Evolutionary conservation across 2,888 invertebrate genomes (phyloP).

Genomic region (Scaptomyza polygonia): DNA sequence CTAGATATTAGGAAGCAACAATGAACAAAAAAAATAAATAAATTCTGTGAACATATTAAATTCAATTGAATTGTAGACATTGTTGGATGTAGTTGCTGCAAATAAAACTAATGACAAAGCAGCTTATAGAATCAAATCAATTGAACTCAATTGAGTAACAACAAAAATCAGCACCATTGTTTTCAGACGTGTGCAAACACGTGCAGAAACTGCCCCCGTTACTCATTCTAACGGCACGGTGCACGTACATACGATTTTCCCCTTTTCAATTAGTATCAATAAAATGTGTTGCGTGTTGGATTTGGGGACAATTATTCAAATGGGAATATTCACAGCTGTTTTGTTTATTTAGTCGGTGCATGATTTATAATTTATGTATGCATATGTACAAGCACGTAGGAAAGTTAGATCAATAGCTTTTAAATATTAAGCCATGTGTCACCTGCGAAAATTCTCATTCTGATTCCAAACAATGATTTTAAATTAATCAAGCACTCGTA

Average conservation of each 20-base stretch:
- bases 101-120: slow-evolving; percentile 22
- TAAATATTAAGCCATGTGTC: slow-evolving; percentile 44
- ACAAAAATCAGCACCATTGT: slow-evolving; percentile 57
- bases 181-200: slow-evolving; percentile 66
- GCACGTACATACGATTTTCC: background rate
- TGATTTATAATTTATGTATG: background rate
- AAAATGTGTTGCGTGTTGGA: slow-evolving; percentile 7
- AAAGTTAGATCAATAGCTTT: slow-evolving; percentile 34
- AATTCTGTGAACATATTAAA: slow-evolving; percentile 4
- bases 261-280: slow-evolving; percentile 52
- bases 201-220: slow-evolving; percentile 27
- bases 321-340: slow-evolving; percentile 15
- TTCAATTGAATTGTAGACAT: slow-evolving; percentile 22
- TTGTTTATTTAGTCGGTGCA: background rate
- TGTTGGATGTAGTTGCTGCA: slow-evolving; percentile 13
- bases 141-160: slow-evolving; percentile 60
- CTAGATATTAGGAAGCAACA: slow-evolving; percentile 1
- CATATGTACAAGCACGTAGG: background rate
- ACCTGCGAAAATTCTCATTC: slow-evolving; percentile 49
- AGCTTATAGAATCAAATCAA: slow-evolving; percentile 73
- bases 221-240: background rate
- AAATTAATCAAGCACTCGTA: background rate
- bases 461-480: background rate
- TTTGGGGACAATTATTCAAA: slow-evolving; percentile 18
- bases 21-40: background rate